Conservation (phyloP, 2,888 invertebrate species). For the Noctuana brunneofusca region DNA sequence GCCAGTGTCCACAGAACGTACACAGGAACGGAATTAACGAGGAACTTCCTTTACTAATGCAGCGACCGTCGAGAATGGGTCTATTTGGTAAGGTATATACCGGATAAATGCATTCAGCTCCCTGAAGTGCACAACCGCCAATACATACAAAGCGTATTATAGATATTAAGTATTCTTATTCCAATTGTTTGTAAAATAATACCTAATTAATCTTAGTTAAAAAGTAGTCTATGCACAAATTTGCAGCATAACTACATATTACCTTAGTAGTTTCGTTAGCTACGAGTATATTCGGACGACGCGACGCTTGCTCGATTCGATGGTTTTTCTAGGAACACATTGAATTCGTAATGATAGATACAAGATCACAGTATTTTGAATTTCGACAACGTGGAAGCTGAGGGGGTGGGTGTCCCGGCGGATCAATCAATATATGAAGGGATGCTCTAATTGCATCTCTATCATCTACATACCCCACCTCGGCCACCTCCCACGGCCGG, state of each 20-base stretch:
- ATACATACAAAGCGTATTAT: not conserved
- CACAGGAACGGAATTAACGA: slow-evolving; percentile 1
- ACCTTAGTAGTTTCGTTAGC: too few relatives aligned
- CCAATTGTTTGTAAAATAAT: too few relatives aligned
- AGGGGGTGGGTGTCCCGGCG: not conserved
- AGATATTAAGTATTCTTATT: too few relatives aligned
- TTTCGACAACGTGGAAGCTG: too few relatives aligned
- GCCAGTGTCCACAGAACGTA: not conserved
- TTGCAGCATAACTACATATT: too few relatives aligned
- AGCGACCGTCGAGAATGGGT: not conserved
- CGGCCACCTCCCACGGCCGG: slow-evolving; percentile 12
- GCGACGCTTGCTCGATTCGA: too few relatives aligned
- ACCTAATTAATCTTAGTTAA: too few relatives aligned
- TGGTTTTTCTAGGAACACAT: too few relatives aligned
- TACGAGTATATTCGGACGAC: too few relatives aligned
- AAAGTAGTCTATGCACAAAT: too few relatives aligned
- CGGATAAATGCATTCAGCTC: slow-evolving; percentile 1
- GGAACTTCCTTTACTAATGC: slow-evolving; percentile 2
- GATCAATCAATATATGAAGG: slow-evolving; percentile 25
- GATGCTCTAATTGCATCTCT: slow-evolving; percentile 22
- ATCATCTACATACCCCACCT: slow-evolving; percentile 19
- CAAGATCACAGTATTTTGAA: too few relatives aligned
- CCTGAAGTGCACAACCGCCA: not conserved
- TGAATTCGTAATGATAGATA: too few relatives aligned
- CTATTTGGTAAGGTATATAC: slow-evolving; percentile 1